Base-by-base conservation (phyloP, 2,113 vertebrate genomes). In the Eudyptes chrysolophus region DNA sequence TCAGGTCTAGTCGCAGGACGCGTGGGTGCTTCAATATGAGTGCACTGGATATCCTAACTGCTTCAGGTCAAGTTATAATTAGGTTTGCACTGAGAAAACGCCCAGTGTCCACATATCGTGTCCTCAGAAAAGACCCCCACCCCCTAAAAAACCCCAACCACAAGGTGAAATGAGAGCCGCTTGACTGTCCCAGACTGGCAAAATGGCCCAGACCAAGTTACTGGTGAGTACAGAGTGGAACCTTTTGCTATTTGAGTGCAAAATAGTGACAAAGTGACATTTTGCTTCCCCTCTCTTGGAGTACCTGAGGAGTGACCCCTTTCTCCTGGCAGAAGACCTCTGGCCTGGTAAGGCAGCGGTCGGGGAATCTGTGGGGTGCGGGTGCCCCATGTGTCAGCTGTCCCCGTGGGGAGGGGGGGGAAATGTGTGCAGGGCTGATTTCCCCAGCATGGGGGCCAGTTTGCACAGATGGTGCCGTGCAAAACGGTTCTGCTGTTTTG, bases 321-420 rank as follows among this genome's bases (percentile, higher is more conserved):
- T 78, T 62, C 11, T 54, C 14, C 55, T 62, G 34, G 16, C 21
- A 76, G 32, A 65, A 87, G 62, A 49, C 29, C 32, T 77, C 29
- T 51, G 34, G 24, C 15, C n/a, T 75, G 52, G 5, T 0, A 1
- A 66, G 32, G 27, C 74, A 71, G 74, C 0, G 3, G 4, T n/a
- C 0, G 1, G 71, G 34, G 68, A 34, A 48, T 13, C 17, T 30
- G 14, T 51, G 85, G 38, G 69, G 7, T 78, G 14, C 1, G 3
- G 21, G 57, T 69, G 13, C 25, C 40, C 48, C 3, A 0, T 13
- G n/a, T 27, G 16, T 32, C 70, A 66, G 14, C 46, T 58, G 12
- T 51, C 11, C 26, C 40, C 0, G 0, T 25, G 38, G 16, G 24
- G 22, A 38, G 4, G 7, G 13, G 22, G 5, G 10, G 8, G 11